Evolutionary conservation across 1,140 invertebrate genomes (phyloP), one percentile per base, ranked within the genome.

Genomic region (Temnothorax nylanderi): DNA sequence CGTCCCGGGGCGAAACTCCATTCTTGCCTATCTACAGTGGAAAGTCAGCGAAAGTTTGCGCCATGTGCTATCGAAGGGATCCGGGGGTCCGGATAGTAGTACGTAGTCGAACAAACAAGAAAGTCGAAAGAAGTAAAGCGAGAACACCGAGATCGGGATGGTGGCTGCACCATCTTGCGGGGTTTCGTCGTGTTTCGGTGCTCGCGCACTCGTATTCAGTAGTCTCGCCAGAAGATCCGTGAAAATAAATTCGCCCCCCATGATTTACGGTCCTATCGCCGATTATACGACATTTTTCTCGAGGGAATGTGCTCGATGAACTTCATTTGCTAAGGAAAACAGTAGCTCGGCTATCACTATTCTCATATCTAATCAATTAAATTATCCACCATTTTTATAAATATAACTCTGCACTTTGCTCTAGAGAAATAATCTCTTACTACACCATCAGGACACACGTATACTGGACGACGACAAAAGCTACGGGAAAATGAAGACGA

Each of bases 31-130:
- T 80, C 84, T 49, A 47, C 54, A 54, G 60, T 44, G 86, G 71
- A 86, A 90, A 90, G 80, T 90, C 81, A 13, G 56, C 37, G 64
- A 75, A 90, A 87, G 80, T 90, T 89, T 58, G 88, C 81, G 80
- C 71, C 88, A 89, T 72, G 76, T 88, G 89, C 67, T 56, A 60
- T 64, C 74, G 76, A 87, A 87, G 74, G 32, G 44, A 65, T 47
- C 34, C 44, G 41, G 47, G 44, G 58, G 34, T 49, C 80, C 74
- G 37, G 62, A 72, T 54, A 13, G 47, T 18, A n/a, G 13, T 67
- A 69, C 41, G 62, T 54, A 54, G 47, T 56, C 49, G 34, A 49
- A 44, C 60, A 72, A 51, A 60, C 65, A 54, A 82, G 74, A 58
- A 51, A 49, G 41, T 65, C n/a, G 54, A 74, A 74, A 81, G 67